Evolutionary conservation across 1,140 invertebrate species (phyloP), one percentile per base, ranked within the genome.

Genomic region (Heterodera schachtii): DNA sequence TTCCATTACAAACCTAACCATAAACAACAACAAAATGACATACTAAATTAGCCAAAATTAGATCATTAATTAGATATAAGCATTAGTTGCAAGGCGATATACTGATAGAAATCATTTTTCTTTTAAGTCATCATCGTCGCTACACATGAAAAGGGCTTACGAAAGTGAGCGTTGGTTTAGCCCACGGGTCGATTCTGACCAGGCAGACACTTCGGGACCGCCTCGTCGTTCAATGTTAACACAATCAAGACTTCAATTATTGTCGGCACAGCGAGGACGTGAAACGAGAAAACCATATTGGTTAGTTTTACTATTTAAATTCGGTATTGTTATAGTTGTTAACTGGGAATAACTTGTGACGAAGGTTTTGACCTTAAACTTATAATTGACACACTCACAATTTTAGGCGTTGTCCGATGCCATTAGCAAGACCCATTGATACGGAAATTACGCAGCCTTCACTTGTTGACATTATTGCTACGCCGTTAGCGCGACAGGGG

Each of bases 201-300:
- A 79, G 8, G 49, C 41, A n/a, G 78, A 81, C 66, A 81, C 79
- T 11, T 73, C 76, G 21, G 73, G 70, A 46, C 79, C 80, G 21
- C 81, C 81, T 16, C 78, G 78, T 82, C 78, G 71, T 49, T 82
- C 81, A 46, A 82, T 82, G 52, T 79, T 80, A 73, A 82, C 81
- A 21, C 81, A 80, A 11, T 82, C 81, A 41, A 82, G 81, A 57
- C 75, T 82, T 41, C 79, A 81, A n/a, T n/a, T 78, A 11, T 80
- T 81, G 52, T 78, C 76, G 41, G 47, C 76, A 67, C 76, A 70
- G 64, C n/a, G 76, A 78, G 47, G 41, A n/a, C 78, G 78, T 3
- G 78, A 74, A 60, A 21, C 78, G 31, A 74, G 52, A n/a, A 80
- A 80, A 79, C 78, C 78, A 44, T 80, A 80, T 57, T 80, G 78